Conservation (phyloP, 1,140 invertebrate genomes). For the Caenorhabditis latens region DNA sequence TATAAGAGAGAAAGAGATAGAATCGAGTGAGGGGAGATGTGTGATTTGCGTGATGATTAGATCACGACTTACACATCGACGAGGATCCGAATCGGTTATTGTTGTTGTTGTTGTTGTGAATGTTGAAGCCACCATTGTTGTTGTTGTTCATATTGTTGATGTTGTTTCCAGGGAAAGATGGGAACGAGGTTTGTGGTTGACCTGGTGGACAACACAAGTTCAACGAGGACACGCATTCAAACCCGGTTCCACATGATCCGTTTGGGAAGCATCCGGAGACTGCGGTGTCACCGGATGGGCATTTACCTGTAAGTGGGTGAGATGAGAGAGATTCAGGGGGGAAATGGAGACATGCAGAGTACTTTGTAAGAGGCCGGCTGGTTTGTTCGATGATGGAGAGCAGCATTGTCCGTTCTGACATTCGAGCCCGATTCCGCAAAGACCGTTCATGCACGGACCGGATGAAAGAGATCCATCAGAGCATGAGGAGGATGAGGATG, state of each 20-base stretch:
- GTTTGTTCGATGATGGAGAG: conserved; percentile 51
- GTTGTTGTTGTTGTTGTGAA: conserved; percentile 43
- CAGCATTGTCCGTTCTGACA: conserved; percentile 64
- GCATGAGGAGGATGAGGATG: conserved; percentile 53
- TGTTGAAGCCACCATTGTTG: conserved; percentile 31
- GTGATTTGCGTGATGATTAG: background rate
- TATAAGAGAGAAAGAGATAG: conserved; percentile 22
- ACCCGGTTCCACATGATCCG: conserved; percentile 62
- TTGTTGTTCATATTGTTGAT: conserved; percentile 44
- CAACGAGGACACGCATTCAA: conserved; percentile 58
- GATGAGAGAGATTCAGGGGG: conserved; percentile 24
- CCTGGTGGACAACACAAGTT: conserved; percentile 66
- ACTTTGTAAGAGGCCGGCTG: conserved; percentile 50
- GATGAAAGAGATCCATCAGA: conserved; percentile 62
- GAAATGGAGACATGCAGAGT: background rate
- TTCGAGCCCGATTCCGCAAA: conserved; percentile 65
- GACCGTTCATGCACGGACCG: conserved; percentile 67
- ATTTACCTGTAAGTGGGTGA: conserved; percentile 61
- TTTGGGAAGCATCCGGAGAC: conserved; percentile 66
- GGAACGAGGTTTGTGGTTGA: conserved; percentile 24
- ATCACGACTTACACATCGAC: conserved; percentile 51
- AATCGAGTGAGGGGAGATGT: background rate
- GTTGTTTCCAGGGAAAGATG: conserved; percentile 14
- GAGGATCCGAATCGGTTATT: conserved; percentile 35
- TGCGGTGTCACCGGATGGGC: conserved; percentile 65